These are phyloP conservation scores for Penaeus monodon DNA, from an alignment of 2,888 invertebrate genomes.

Conservation along the genomic window DNA sequence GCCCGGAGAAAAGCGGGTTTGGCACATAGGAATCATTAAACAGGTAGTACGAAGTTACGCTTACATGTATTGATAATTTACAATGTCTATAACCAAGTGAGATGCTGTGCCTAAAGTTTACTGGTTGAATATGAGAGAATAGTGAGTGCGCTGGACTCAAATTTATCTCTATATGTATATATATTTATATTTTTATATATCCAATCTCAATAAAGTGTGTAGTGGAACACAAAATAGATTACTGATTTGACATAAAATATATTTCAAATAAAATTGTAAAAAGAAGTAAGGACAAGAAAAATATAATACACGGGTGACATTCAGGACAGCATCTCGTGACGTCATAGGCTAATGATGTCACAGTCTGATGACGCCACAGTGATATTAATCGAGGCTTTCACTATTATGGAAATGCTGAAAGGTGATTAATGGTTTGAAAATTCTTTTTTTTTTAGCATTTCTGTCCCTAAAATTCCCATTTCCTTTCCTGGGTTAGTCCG, in stretches of 20 bases:
- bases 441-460: neutral
- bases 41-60: constrained; percentile 19
- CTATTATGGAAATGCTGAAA: constrained; percentile 29
- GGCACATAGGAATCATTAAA: constrained; percentile 52
- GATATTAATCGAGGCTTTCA: constrained; percentile 31
- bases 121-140: no score
- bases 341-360: constrained; percentile 1
- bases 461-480: constrained; percentile 31
- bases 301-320: constrained; percentile 32
- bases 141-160: no score
- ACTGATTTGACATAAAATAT: no score
- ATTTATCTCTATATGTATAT: no score
- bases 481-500: constrained; percentile 38
- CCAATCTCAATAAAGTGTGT: no score
- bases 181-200: no score
- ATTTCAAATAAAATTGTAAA: no score
- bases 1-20: constrained; percentile 39
- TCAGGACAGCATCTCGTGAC: constrained; percentile 32
- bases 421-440: constrained; percentile 34
- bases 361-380: constrained; percentile 16
- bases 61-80: constrained; percentile 12
- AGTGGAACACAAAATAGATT: no score
- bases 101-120: no score
- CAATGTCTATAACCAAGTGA: no score
- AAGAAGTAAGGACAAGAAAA: constrained; percentile 3